Evolutionary conservation across 2,797 vertebrate genomes (phyloP).

Genomic region (Tokudaia muenninki): DNA sequence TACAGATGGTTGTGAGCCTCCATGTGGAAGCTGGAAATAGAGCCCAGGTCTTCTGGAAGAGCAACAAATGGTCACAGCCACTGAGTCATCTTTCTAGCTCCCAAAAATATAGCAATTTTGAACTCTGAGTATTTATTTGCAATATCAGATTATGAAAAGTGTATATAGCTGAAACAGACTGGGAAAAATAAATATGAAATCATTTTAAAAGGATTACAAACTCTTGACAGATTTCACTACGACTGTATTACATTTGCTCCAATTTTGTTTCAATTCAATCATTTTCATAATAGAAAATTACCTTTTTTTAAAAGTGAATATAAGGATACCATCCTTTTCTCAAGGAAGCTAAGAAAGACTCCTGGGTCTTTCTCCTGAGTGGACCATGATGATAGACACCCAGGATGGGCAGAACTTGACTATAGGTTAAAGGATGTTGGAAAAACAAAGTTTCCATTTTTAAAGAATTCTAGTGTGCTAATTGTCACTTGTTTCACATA

Average conservation of each 20-base stretch:
- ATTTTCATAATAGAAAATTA: conserved; percentile 15
- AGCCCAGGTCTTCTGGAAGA: background rate
- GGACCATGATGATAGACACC: background rate
- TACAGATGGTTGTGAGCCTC: background rate
- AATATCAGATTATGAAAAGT: conserved; percentile 1
- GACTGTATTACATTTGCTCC: conserved; percentile 1
- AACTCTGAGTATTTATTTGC: conserved; percentile 9
- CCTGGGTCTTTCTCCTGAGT: background rate
- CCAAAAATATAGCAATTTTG: background rate
- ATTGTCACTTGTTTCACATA: conserved; percentile 41
- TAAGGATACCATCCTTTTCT: background rate
- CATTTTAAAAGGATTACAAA: background rate
- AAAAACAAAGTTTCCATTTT: conserved; percentile 66
- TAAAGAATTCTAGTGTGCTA: conserved; percentile 16
- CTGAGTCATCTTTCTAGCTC: background rate
- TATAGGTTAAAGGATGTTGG: conserved; percentile 37
- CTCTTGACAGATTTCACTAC: background rate
- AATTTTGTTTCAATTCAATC: conserved; percentile 34
- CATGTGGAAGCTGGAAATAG: background rate
- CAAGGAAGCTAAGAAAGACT: background rate
- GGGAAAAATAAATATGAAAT: background rate
- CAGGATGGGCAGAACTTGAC: conserved; percentile 46
- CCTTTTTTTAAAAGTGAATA: background rate
- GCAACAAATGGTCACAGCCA: background rate
- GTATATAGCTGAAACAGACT: background rate